Conservation (phyloP, 2,888 invertebrate species). For the Caenorhabditis panamensis region DNA sequence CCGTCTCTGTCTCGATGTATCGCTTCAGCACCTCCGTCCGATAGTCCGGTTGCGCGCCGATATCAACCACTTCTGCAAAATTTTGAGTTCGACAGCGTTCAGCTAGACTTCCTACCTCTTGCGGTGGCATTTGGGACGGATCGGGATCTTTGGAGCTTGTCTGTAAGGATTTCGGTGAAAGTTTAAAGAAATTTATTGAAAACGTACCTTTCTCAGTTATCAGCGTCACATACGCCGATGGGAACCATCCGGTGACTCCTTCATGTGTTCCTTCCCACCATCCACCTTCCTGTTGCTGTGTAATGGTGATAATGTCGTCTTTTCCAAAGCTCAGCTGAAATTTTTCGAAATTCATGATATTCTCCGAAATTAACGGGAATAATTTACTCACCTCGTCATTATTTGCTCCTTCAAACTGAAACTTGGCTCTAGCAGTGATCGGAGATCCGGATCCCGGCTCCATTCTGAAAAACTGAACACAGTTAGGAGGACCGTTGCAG, state of each 20-base stretch:
- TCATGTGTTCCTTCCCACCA: slow-evolving; percentile 98
- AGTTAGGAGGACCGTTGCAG: too few relatives aligned
- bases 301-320: slow-evolving; percentile 95
- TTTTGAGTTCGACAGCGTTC: slow-evolving; percentile 3
- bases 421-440: slow-evolving; percentile 83
- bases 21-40: slow-evolving; percentile 50
- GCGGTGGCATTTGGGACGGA: slow-evolving; percentile 63
- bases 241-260: slow-evolving; percentile 80
- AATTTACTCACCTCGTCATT: slow-evolving; percentile 90
- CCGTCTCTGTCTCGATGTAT: slow-evolving; percentile 55
- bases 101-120: slow-evolving; percentile 1
- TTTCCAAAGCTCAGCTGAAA: slow-evolving; percentile 87
- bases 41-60: slow-evolving; percentile 49
- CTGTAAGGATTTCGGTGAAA: slow-evolving; percentile 31
- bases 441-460: slow-evolving; percentile 47
- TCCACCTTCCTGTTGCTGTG: slow-evolving; percentile 91
- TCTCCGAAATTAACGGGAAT: background rate
- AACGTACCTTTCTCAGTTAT: slow-evolving; percentile 67
- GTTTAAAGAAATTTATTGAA: background rate
- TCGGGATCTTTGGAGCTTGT: slow-evolving; percentile 58
- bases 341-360: too few relatives aligned
- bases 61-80: slow-evolving; percentile 41
- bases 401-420: slow-evolving; percentile 94
- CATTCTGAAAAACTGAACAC: slow-evolving; percentile 28
- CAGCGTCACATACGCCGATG: slow-evolving; percentile 70